Base-by-base conservation (phyloP, 1,140 invertebrate species). In the Drosophila sulfurigaster region DNA sequence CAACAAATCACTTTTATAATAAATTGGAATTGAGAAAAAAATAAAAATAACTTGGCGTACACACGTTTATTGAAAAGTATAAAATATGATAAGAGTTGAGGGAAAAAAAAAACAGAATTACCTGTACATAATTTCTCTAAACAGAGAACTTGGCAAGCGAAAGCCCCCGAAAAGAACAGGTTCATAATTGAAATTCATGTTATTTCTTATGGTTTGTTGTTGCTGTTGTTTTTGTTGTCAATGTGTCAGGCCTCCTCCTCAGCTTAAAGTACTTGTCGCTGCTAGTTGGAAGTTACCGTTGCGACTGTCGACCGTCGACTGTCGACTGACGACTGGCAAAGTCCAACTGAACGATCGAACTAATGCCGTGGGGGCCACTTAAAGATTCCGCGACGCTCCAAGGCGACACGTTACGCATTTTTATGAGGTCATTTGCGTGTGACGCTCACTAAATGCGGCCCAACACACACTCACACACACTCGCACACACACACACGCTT, bases 351-450 rank as follows among this genome's bases (percentile, higher is more conserved):
- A 38, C 32, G 43, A 46, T 51, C 35, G 43, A 32, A 62, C 71
- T 62, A 75, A 63, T 75, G 74, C 59, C 56, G 46, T 5, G 43
- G 10, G 58, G 54, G 41, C 78, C 85, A 88, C 85, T 88, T 88
- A 83, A 88, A 88, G 83, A 88, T 88, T 88, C 83, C 67, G 80
- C 77, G 30, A 77, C 77, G 79, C 74, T 81, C 63, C 74, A 49
- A 46, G 59, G 70, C 81, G 68, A 89, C 78, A 68, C 58, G 79
- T 75, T 68, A 89, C 81, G 85, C 85, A 89, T 89, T 89, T 82
- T 89, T 83, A 89, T 89, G 85, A 89, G 85, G 85, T 89, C 85
- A 89, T 89, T 89, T 89, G 85, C 85, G 85, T 89, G 85, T 87
- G 54, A 87, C 89, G 83, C 83, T 74, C 83, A 88, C 83, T 83